A percentile compares a stretch with the other conserved stretches of the same genome.
These are phyloP conservation scores for Drosophila paulistorum DNA, from an alignment of 1,140 invertebrate genomes.

Conservation along the genomic window DNA sequence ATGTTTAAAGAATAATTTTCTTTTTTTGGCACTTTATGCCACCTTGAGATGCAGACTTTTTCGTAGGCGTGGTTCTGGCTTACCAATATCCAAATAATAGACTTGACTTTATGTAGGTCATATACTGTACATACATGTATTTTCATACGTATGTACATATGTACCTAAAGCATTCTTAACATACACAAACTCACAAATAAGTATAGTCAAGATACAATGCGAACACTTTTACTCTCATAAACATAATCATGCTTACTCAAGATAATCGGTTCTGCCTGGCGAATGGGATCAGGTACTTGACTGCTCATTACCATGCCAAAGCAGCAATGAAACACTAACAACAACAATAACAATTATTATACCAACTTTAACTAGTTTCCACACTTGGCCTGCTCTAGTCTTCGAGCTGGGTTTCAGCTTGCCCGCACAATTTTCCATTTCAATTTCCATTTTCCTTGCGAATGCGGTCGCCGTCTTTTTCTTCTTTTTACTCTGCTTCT, in stretches of 20 bases:
- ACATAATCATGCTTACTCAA: slow-evolving; percentile 79
- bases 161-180: slow-evolving; percentile 56
- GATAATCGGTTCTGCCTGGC: slow-evolving; percentile 67
- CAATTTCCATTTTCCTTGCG: slow-evolving; percentile 78
- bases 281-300: slow-evolving; percentile 31
- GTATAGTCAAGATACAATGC: slow-evolving; percentile 47
- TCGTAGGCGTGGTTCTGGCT: slow-evolving; percentile 41
- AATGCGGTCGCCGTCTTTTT: slow-evolving; percentile 62
- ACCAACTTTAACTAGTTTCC: slow-evolving; percentile 77
- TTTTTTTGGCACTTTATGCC: neutral
- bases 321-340: slow-evolving; percentile 41
- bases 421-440: slow-evolving; percentile 77
- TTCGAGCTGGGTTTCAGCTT: slow-evolving; percentile 44
- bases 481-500: slow-evolving; percentile 29
- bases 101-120: slow-evolving; percentile 64
- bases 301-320: slow-evolving; percentile 71
- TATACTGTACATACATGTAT: slow-evolving; percentile 8
- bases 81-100: slow-evolving; percentile 64
- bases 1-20: too few species aligned
- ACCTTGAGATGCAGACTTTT: slow-evolving; percentile 28
- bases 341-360: slow-evolving; percentile 78
- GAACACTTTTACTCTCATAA: slow-evolving; percentile 76
- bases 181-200: slow-evolving; percentile 22
- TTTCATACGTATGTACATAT: slow-evolving; percentile 45
- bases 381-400: slow-evolving; percentile 79